phyloP scores from a whole-genome alignment of 1,140 invertebrate species.

The Brachystomella parvula region DNA sequence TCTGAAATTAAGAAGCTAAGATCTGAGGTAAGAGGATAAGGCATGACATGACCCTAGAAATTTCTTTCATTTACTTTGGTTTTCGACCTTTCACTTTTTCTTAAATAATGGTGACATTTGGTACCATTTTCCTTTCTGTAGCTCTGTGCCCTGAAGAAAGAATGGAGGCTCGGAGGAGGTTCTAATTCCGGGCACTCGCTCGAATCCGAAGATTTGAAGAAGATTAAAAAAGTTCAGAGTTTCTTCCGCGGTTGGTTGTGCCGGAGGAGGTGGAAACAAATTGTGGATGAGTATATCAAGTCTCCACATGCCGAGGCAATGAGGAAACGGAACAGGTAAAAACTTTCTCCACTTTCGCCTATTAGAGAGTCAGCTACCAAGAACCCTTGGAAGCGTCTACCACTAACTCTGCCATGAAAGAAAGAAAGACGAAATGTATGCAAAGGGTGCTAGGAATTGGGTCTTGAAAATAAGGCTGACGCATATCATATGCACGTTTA shows the following conservation, averaged over 20 bases:
- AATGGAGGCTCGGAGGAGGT: conserved; percentile 51
- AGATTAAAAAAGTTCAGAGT: conserved; percentile 92
- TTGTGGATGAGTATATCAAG: conserved; percentile 90
- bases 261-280: conserved; percentile 87
- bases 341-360: not conserved
- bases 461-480: too few species aligned
- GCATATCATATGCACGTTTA: too few species aligned
- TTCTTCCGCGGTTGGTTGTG: conserved; percentile 92
- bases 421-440: not conserved
- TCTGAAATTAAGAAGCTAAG: conserved; percentile 82
- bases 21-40: conserved; percentile 59
- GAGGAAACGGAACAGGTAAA: conserved; percentile 79
- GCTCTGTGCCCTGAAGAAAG: conserved; percentile 74
- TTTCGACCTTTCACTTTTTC: not conserved
- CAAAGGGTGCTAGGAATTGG: not conserved
- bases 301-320: conserved; percentile 90
- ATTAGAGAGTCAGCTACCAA: not conserved
- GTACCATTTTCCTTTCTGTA: conserved; percentile 45
- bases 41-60: conserved; percentile 5
- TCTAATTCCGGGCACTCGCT: conserved; percentile 40
- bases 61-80: conserved; percentile 8
- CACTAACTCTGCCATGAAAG: not conserved
- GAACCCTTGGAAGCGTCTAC: not conserved
- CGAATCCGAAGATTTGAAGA: conserved; percentile 64
- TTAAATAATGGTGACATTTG: too few species aligned